Evolutionary conservation across 2,888 invertebrate genomes (phyloP).

Genomic region (Psylliodes chrysocephalus): DNA sequence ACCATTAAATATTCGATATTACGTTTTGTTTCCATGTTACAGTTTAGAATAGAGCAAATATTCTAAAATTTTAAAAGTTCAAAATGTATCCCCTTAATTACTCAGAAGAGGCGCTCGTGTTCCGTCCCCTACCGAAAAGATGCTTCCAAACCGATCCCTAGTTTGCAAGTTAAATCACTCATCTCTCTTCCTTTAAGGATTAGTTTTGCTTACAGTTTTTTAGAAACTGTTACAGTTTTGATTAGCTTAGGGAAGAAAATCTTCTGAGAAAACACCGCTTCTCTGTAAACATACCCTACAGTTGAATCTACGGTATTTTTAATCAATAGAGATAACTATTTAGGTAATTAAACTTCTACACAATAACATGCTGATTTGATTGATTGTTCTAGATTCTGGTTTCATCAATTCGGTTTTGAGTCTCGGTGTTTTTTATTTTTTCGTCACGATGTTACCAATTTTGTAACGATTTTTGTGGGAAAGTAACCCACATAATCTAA

Average conservation of each 20-base stretch:
- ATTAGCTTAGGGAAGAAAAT: neutral
- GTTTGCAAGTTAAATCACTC: neutral
- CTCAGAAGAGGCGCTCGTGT: neutral
- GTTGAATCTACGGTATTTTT: constrained; percentile 30
- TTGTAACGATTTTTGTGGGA: neutral
- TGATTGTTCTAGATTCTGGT: constrained; percentile 20
- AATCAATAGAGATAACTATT: constrained; percentile 31
- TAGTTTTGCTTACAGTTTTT: constrained; percentile 4
- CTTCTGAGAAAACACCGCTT: constrained; percentile 31
- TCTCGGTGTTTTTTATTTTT: neutral
- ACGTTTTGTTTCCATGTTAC: too few species aligned
- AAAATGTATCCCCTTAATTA: too few species aligned
- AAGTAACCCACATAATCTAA: too few species aligned
- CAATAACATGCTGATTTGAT: constrained; percentile 27
- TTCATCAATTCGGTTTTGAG: constrained; percentile 18
- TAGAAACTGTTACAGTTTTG: neutral
- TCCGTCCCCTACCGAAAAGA: neutral
- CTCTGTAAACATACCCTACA: constrained; percentile 36
- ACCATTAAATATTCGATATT: too few species aligned
- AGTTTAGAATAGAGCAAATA: too few species aligned
- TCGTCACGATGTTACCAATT: neutral
- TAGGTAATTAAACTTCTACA: constrained; percentile 32
- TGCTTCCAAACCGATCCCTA: neutral
- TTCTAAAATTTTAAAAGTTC: too few species aligned
- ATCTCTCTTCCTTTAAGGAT: neutral